phyloP scores from a whole-genome alignment of 2,888 invertebrate genomes.

The Aspidiotus destructor region DNA sequence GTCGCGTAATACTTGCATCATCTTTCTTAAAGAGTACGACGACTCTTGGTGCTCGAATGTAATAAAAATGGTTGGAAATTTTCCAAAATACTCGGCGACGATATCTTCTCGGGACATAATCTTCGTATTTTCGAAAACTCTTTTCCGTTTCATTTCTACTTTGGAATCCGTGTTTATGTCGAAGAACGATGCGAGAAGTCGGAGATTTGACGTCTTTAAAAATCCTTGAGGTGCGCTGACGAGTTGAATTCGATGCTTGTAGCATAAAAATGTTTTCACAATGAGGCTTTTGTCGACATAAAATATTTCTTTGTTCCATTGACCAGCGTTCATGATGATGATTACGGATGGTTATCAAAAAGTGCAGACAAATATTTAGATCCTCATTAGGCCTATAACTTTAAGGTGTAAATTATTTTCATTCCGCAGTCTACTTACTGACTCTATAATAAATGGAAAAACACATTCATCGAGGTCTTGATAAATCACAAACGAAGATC shows the following conservation, averaged over 20 bases:
- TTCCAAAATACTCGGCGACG: not conserved
- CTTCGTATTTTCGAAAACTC: not conserved
- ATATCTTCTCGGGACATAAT: constrained; percentile 1
- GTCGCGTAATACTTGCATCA: not conserved
- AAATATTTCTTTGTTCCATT: not conserved
- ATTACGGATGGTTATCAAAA: no score
- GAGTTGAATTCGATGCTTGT: not conserved
- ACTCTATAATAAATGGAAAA: no score
- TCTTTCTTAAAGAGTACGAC: not conserved
- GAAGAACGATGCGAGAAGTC: constrained; percentile 12
- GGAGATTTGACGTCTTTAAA: constrained; percentile 12
- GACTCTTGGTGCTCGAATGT: not conserved
- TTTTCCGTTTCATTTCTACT: not conserved
- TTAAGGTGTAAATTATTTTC: no score
- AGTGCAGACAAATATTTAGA: no score
- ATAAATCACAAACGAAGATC: no score
- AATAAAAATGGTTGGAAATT: not conserved
- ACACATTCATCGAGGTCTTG: no score
- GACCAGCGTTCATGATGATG: no score
- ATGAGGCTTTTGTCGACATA: constrained; percentile 22
- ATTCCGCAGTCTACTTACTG: no score
- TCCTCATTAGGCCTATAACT: no score
- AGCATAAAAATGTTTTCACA: constrained; percentile 11
- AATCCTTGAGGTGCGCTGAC: constrained; percentile 19
- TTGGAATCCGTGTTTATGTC: not conserved